Percentiles rank a stretch among this genome's conserved stretches.
Conservation (phyloP, 1,140 invertebrate genomes). For the Eufriesea mexicana region DNA sequence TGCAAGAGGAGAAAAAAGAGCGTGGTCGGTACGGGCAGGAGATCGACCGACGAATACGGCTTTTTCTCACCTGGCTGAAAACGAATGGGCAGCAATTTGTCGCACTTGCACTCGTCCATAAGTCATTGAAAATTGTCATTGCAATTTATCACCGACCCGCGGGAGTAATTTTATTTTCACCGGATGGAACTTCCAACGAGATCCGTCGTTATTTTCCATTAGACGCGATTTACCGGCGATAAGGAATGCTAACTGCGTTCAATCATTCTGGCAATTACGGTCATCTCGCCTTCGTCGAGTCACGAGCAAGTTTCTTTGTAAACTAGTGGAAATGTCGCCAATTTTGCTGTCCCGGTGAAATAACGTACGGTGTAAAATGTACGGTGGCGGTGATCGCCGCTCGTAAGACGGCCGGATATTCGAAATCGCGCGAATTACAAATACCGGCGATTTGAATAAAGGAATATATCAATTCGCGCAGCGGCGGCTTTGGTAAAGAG, state of each 20-base stretch:
- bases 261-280: slow-evolving; percentile 41
- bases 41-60: slow-evolving; percentile 31
- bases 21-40: not conserved
- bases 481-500: not conserved
- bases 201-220: slow-evolving; percentile 44
- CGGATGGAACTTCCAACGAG: slow-evolving; percentile 14
- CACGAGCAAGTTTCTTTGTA: not conserved
- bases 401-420: not conserved
- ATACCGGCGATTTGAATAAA: slow-evolving; percentile 19
- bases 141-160: slow-evolving; percentile 38
- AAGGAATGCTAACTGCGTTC: slow-evolving; percentile 19
- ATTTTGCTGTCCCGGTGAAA: not conserved
- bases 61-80: slow-evolving; percentile 41
- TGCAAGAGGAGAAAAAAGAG: not conserved
- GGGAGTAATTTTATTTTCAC: slow-evolving; percentile 46
- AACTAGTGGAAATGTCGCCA: not conserved
- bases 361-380: not conserved
- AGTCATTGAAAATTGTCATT: slow-evolving; percentile 60
- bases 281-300: not conserved
- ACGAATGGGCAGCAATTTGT: slow-evolving; percentile 58
- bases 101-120: slow-evolving; percentile 40
- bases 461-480: not conserved
- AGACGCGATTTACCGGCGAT: slow-evolving; percentile 22
- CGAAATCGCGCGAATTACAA: not conserved
- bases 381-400: not conserved